These are phyloP conservation scores for Apis florea DNA, from an alignment of 1,140 invertebrate species.

Conservation along the genomic window DNA sequence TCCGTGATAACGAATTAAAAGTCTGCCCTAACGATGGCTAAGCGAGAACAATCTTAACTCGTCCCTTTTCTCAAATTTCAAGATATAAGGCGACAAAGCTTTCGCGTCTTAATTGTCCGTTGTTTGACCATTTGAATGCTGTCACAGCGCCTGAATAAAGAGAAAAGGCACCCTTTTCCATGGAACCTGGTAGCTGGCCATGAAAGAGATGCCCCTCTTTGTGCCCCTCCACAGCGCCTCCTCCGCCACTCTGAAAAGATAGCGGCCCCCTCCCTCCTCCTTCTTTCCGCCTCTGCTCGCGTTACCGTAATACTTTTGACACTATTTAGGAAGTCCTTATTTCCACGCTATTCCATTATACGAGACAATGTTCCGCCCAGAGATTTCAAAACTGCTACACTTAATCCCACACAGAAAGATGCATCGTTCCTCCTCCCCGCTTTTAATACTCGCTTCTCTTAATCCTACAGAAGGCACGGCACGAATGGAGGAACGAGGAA, in stretches of 20 bases:
- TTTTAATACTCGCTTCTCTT: conserved; percentile 10
- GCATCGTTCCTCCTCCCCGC: background rate
- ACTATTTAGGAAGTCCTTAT: conserved; percentile 19
- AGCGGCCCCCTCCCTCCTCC: background rate
- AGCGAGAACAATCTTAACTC: background rate
- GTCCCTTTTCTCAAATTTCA: background rate
- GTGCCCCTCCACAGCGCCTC: background rate
- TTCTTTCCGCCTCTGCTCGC: background rate
- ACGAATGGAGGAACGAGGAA: background rate
- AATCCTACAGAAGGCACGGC: background rate
- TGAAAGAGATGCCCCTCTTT: conserved; percentile 25
- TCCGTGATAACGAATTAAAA: background rate
- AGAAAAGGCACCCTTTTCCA: conserved; percentile 3
- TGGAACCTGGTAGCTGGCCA: conserved; percentile 2
- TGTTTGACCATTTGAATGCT: conserved; percentile 30
- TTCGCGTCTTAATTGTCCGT: conserved; percentile 21
- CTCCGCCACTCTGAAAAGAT: conserved; percentile 11
- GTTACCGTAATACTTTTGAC: conserved; percentile 21
- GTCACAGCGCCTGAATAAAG: background rate
- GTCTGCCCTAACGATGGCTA: background rate
- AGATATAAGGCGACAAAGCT: background rate
- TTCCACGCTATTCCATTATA: background rate
- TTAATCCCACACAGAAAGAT: background rate
- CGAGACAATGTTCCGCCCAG: conserved; percentile 6
- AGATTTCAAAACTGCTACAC: conserved; percentile 13